Percentiles rank a stretch among this genome's conserved stretches.
These are phyloP conservation scores for Scaptodrosophila latifasciaeformis DNA, from an alignment of 2,888 invertebrate species.

Conservation along the genomic window DNA sequence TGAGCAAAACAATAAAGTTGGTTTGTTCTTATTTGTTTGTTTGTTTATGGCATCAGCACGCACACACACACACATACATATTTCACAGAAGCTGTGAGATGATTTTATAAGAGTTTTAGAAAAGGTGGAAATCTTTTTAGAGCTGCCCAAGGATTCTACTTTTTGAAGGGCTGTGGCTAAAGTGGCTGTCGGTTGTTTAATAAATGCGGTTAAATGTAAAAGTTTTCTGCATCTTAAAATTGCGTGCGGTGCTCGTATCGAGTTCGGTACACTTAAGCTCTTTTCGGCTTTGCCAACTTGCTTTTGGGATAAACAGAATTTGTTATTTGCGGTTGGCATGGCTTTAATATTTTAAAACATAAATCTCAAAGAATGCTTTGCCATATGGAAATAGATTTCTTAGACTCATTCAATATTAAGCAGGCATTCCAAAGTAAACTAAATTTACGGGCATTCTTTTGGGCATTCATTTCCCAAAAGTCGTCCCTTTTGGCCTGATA, in stretches of 20 bases:
- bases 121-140: constrained; percentile 67
- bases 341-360: too few relatives aligned
- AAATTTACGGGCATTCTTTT: too few relatives aligned
- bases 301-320: too few relatives aligned
- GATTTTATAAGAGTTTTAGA: constrained; percentile 6
- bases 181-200: constrained; percentile 53
- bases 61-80: not conserved
- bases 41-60: not conserved
- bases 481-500: too few relatives aligned
- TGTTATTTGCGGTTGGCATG: too few relatives aligned
- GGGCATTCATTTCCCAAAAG: too few relatives aligned
- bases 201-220: constrained; percentile 69
- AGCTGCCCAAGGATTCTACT: constrained; percentile 55
- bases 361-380: too few relatives aligned
- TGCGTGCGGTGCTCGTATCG: constrained; percentile 49
- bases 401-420: too few relatives aligned
- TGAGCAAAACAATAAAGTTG: constrained; percentile 63
- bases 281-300: too few relatives aligned
- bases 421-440: too few relatives aligned
- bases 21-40: constrained; percentile 51
- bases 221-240: constrained; percentile 55
- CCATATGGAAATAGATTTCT: too few relatives aligned
- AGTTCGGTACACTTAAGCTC: too few relatives aligned
- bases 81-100: not conserved
- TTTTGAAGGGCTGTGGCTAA: constrained; percentile 24